A percentile compares a stretch with the other conserved stretches of the same genome.
These are phyloP conservation scores for Rhizomys pruinosus DNA, from an alignment of 2,113 vertebrate genomes.

Conservation along the genomic window DNA sequence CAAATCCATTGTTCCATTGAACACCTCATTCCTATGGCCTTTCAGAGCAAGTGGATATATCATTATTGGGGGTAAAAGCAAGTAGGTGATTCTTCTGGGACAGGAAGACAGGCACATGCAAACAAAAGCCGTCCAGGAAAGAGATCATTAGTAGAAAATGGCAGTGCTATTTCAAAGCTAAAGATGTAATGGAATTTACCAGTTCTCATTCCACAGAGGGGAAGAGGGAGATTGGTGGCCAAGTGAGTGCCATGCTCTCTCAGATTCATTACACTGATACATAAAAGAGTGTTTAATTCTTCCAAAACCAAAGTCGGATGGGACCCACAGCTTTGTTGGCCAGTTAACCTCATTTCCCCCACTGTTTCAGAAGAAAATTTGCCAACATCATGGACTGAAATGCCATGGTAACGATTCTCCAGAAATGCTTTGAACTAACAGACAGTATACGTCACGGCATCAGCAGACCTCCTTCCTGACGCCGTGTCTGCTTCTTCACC, in stretches of 20 bases:
- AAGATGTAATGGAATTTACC: background rate
- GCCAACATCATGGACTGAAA: background rate
- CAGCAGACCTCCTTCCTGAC: background rate
- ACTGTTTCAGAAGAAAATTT: background rate
- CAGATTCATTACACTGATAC: background rate
- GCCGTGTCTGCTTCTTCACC: background rate
- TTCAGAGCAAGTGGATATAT: background rate
- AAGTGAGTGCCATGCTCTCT: background rate
- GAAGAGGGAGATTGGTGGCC: background rate
- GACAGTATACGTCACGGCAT: background rate
- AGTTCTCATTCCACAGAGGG: background rate
- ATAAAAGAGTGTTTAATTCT: background rate
- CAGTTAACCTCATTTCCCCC: background rate
- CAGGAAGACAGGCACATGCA: background rate
- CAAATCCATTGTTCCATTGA: background rate
- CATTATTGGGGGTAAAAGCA: background rate
- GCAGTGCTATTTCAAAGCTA: background rate
- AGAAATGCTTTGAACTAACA: background rate
- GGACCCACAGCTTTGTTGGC: background rate
- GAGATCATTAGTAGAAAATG: background rate
- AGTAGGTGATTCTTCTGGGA: background rate
- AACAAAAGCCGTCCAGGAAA: constrained; percentile 5
- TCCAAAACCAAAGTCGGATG: background rate
- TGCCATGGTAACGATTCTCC: background rate
- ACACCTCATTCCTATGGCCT: background rate